Percentiles rank a stretch among this genome's conserved stretches.
Conservation (phyloP, 2,888 invertebrate genomes). For the Drosophila flavopinicola region DNA sequence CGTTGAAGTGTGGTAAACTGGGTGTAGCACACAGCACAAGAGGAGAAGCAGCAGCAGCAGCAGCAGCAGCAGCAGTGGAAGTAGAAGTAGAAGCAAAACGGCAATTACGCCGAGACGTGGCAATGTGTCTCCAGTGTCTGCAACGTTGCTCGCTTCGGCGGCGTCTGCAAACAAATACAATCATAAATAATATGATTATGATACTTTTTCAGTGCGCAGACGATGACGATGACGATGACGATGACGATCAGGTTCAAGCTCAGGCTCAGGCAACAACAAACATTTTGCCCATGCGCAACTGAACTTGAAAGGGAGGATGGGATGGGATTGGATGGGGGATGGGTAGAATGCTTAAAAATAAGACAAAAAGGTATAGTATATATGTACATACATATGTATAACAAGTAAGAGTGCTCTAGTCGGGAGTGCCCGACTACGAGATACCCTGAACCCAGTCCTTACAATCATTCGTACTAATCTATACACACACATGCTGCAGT, state of each 20-base stretch:
- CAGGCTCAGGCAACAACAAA: constrained; percentile 19
- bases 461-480: too few species aligned
- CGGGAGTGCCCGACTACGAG: too few species aligned
- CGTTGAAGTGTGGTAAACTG: constrained; percentile 11
- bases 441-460: too few species aligned
- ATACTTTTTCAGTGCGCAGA: constrained; percentile 52
- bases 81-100: constrained; percentile 51
- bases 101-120: constrained; percentile 69
- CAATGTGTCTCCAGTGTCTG: constrained; percentile 46
- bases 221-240: constrained; percentile 8
- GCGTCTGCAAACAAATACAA: constrained; percentile 69
- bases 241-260: constrained; percentile 9
- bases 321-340: not conserved
- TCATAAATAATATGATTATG: constrained; percentile 80
- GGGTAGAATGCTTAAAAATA: too few species aligned
- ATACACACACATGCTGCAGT: too few species aligned
- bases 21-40: constrained; percentile 10
- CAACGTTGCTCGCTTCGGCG: constrained; percentile 24
- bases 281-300: constrained; percentile 48
- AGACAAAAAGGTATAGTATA: too few species aligned
- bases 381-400: too few species aligned
- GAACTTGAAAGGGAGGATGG: not conserved
- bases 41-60: constrained; percentile 9
- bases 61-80: constrained; percentile 17
- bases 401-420: too few species aligned